Percentiles rank a stretch among this genome's conserved stretches.
Evolutionary conservation across 2,797 vertebrate species (phyloP).

Genomic region (Chaunax sp.): DNA sequence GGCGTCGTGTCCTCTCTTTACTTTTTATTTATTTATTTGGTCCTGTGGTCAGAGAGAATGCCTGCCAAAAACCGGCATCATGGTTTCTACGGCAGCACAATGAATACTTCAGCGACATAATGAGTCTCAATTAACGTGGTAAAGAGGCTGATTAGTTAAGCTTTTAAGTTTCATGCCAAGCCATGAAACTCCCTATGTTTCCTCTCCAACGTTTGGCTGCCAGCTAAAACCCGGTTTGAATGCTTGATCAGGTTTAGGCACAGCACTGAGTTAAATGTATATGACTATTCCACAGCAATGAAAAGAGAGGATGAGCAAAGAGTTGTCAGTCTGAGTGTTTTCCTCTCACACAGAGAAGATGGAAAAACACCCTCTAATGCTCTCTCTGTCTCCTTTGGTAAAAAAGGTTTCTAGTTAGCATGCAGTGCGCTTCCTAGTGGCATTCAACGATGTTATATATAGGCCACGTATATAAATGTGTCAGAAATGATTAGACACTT

Average conservation of each 20-base stretch:
- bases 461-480: not conserved
- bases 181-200: conserved; percentile 67
- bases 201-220: conserved; percentile 58
- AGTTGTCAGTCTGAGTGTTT: conserved; percentile 30
- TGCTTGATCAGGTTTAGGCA: conserved; percentile 66
- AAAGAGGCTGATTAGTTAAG: conserved; percentile 78
- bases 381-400: conserved; percentile 30
- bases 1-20: conserved; percentile 21
- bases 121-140: conserved; percentile 77
- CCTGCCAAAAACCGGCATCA: conserved; percentile 63
- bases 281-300: conserved; percentile 54
- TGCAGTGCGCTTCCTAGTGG: conserved; percentile 33
- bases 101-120: conserved; percentile 73
- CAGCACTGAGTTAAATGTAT: conserved; percentile 57
- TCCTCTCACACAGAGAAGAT: conserved; percentile 30
- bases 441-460: conserved; percentile 12
- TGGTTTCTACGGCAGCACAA: conserved; percentile 78
- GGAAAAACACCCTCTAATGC: conserved; percentile 38
- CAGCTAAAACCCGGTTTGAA: conserved; percentile 73
- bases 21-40: conserved; percentile 60
- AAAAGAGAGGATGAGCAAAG: conserved; percentile 61
- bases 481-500: not conserved
- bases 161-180: conserved; percentile 72
- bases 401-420: conserved; percentile 40
- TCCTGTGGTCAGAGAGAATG: conserved; percentile 54